Conservation (phyloP, 2,888 invertebrate species). For the Leuctra nigra region DNA sequence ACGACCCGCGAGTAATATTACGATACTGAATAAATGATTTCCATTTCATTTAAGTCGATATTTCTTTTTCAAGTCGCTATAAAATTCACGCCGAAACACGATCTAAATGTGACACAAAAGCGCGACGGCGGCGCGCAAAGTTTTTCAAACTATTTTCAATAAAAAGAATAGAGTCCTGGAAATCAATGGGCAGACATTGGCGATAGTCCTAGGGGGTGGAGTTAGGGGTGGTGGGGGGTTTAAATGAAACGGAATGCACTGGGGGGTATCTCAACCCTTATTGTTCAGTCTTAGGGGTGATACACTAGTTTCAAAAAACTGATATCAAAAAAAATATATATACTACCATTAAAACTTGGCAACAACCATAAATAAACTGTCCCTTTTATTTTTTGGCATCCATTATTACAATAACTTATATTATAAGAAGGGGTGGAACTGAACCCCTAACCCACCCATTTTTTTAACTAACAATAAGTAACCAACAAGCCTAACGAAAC, state of each 20-base stretch:
- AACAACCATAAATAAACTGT: conserved; percentile 27
- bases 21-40: too few species aligned
- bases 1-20: too few species aligned
- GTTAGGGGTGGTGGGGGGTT: not conserved
- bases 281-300: conserved; percentile 14
- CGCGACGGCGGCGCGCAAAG: too few species aligned
- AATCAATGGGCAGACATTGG: not conserved
- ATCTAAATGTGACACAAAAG: too few species aligned
- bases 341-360: conserved; percentile 17
- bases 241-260: conserved; percentile 12
- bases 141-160: too few species aligned
- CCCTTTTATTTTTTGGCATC: conserved; percentile 29
- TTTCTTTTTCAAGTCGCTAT: too few species aligned
- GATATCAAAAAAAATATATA: conserved; percentile 8
- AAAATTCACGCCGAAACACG: too few species aligned
- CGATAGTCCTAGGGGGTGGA: conserved; percentile 1
- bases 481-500: conserved; percentile 14
- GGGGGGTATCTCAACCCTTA: not conserved
- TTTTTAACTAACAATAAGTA: conserved; percentile 4
- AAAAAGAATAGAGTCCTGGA: not conserved
- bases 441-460: not conserved
- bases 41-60: too few species aligned
- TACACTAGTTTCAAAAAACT: conserved; percentile 15
- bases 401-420: conserved; percentile 19
- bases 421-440: conserved; percentile 5